A percentile compares a stretch with the other conserved stretches of the same genome.
phyloP scores from a whole-genome alignment of 2,113 vertebrate species.

The Amphiprion percula region DNA sequence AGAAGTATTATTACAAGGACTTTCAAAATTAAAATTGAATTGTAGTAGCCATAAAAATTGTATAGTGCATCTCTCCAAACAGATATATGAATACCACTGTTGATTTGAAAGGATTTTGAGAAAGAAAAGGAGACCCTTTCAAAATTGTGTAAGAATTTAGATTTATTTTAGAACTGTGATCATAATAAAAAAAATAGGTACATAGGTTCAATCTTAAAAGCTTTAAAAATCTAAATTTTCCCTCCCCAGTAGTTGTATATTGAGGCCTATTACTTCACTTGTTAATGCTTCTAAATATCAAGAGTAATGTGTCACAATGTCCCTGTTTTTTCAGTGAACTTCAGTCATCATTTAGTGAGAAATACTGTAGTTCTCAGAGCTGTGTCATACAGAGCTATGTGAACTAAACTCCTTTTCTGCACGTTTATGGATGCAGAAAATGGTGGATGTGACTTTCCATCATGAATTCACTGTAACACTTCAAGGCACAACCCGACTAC shows the following conservation, averaged over 20 bases:
- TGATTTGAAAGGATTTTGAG: background rate
- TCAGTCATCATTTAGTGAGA: background rate
- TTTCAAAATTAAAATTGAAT: background rate
- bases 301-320: background rate
- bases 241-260: too few species aligned
- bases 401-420: background rate
- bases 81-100: background rate
- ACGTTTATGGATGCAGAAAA: slow-evolving; percentile 38
- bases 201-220: background rate
- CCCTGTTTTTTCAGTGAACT: background rate
- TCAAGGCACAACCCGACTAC: slow-evolving; percentile 21
- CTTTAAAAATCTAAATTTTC: too few species aligned
- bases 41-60: background rate
- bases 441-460: slow-evolving; percentile 25
- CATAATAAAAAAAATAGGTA: background rate
- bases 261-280: too few species aligned
- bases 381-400: slow-evolving; percentile 8
- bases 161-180: background rate
- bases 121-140: background rate
- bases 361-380: background rate
- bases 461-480: slow-evolving; percentile 31
- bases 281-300: too few species aligned
- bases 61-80: background rate
- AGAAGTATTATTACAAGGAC: background rate
- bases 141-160: background rate